Evolutionary conservation across 2,888 invertebrate genomes (phyloP), one percentile per base, ranked within the genome.

Genomic region (Nymphalis urticae): DNA sequence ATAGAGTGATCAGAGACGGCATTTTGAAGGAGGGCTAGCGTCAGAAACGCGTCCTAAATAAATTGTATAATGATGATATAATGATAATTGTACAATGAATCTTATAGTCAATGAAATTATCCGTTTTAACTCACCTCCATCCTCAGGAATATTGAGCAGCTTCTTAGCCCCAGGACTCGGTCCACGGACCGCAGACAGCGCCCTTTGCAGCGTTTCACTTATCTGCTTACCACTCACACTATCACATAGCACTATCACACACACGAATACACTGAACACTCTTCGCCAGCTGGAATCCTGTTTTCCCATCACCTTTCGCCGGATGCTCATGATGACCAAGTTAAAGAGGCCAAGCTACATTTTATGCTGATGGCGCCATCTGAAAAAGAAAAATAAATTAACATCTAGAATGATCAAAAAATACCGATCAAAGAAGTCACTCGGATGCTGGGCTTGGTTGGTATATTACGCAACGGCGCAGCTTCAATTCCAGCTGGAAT

Each of bases 131-230:
- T 77, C 60, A 93, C 93, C 93, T 93, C 92, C 93, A 89, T 93
- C 93, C 75, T 93, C 93, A 67, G 93, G 93, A 65, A 93, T 93
- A 75, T 93, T 93, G 32, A 93, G 86, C 82, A 93, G 79, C 80
- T 93, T 93, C 87, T 93, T 93, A 9, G 93, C 93, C 0, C 93
- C 93, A 59, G 93, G 93, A 73, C 93, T 93, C 54, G 93, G 93
- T 1, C 93, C 93, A 0, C 93, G 76, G 6, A 92, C 93, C 56
- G 93, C 93, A 27, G 93, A 93, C 82, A 93, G 82, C 79, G 93
- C 93, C 79, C 93, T 79, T 84, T 93, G 93, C 77, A 93, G 80
- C 73, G 93, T 93, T 83, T 93, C 93, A 79, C 93, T 93, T 80
- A 93, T 93, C 76, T 92, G 92, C 82, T 91, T 92, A 9, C 85